These are phyloP conservation scores for Chionoecetes opilio DNA, from an alignment of 1,140 invertebrate species.

Conservation along the genomic window DNA sequence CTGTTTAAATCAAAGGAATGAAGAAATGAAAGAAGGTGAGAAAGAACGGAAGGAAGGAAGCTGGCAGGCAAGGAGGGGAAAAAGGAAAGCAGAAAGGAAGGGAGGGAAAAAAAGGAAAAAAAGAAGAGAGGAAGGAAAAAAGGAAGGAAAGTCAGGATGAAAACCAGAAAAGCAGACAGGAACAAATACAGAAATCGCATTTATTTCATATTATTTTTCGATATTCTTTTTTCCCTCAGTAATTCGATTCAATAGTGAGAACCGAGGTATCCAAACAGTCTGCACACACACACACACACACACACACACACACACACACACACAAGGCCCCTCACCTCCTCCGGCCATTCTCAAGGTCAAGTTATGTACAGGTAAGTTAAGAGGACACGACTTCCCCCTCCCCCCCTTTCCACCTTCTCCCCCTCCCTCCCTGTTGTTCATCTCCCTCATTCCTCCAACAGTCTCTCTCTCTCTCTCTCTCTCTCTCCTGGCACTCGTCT, in stretches of 20 bases:
- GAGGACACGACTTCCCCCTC: not conserved
- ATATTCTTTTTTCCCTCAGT: not conserved
- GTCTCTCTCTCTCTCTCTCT: not conserved
- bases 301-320: not conserved
- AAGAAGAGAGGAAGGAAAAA: too few relatives aligned
- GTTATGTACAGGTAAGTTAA: not conserved
- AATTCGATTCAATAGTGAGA: not conserved
- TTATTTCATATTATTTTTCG: not conserved
- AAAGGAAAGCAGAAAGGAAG: too few relatives aligned
- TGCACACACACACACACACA: slow-evolving; percentile 8
- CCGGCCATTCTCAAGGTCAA: not conserved
- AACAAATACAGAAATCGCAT: not conserved
- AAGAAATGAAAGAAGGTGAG: too few relatives aligned
- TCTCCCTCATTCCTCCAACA: slow-evolving; percentile 6
- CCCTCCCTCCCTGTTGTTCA: not conserved
- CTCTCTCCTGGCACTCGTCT: not conserved
- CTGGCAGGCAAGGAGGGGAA: too few relatives aligned
- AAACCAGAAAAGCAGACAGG: not conserved
- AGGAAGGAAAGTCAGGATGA: too few relatives aligned
- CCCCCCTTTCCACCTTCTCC: not conserved
- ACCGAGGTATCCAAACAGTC: not conserved
- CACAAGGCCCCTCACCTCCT: too few relatives aligned
- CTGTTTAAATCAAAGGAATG: too few relatives aligned
- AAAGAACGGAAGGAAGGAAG: too few relatives aligned
- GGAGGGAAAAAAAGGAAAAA: too few relatives aligned